A percentile compares a stretch with the other conserved stretches of the same genome.
phyloP scores from a whole-genome alignment of 2,797 vertebrate species.

The Chaenodraco wilsoni region DNA sequence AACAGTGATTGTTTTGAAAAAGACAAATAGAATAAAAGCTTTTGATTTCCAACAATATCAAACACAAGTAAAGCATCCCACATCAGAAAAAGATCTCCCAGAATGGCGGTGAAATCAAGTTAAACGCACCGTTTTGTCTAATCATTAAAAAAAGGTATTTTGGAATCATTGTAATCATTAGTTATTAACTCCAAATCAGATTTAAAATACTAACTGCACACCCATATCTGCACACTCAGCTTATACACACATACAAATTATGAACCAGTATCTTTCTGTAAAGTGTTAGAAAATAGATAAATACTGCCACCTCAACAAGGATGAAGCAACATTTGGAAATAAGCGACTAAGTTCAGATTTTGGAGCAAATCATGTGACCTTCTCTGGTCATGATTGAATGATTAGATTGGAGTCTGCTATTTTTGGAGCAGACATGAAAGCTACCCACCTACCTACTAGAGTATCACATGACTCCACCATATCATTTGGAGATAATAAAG shows the following conservation, averaged over 20 bases:
- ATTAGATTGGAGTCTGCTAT: constrained; percentile 35
- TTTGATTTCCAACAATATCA: constrained; percentile 32
- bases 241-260: constrained; percentile 7
- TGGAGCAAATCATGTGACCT: constrained; percentile 22
- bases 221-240: constrained; percentile 12
- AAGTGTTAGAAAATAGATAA: constrained; percentile 1
- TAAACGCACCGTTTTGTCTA: background rate
- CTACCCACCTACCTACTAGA: constrained; percentile 84
- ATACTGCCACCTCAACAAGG: constrained; percentile 18
- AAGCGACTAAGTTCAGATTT: constrained; percentile 27
- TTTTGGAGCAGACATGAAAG: constrained; percentile 55
- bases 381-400: constrained; percentile 2
- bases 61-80: constrained; percentile 25
- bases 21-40: constrained; percentile 47
- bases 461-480: constrained; percentile 79
- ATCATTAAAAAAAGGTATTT: constrained; percentile 28
- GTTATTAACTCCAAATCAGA: constrained; percentile 20
- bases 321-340: constrained; percentile 17
- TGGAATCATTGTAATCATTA: constrained; percentile 4
- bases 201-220: background rate
- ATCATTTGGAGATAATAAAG: constrained; percentile 82
- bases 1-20: constrained; percentile 26
- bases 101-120: constrained; percentile 26
- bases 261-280: background rate
- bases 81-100: constrained; percentile 22